Evolutionary conservation across 1,140 invertebrate species (phyloP).

Genomic region (Stratiolaelaps scimitus): DNA sequence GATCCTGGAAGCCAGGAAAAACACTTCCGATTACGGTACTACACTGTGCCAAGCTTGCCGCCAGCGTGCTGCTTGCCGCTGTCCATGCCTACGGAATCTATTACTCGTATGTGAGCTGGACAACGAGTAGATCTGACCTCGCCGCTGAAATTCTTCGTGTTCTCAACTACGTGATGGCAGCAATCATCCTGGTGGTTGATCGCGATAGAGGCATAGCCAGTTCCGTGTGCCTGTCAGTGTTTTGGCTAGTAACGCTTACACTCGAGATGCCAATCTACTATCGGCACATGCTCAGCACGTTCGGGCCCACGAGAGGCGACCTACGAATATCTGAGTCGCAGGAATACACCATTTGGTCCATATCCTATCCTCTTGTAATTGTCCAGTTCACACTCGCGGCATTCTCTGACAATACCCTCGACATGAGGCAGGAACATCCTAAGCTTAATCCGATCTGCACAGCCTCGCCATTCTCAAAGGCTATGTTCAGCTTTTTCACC

Average conservation of each 20-base stretch:
- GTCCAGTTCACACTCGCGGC: not conserved
- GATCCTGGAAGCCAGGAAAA: not conserved
- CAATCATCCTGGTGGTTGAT: not conserved
- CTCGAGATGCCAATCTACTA: constrained; percentile 13
- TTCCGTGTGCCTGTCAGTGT: not conserved
- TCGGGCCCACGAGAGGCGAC: not conserved
- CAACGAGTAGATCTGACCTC: not conserved
- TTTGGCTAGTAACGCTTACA: not conserved
- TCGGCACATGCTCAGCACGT: not conserved
- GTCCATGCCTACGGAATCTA: not conserved
- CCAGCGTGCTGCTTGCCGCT: not conserved
- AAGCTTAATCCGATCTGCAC: not conserved
- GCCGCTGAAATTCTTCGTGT: not conserved
- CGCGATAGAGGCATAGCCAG: not conserved
- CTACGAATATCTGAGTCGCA: not conserved
- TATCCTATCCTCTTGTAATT: not conserved
- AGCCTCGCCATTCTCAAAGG: not conserved
- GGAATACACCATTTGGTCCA: not conserved
- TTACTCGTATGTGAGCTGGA: not conserved
- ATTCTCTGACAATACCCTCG: not conserved
- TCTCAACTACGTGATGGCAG: not conserved
- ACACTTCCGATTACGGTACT: constrained; percentile 1
- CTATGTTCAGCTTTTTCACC: not conserved
- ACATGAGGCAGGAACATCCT: not conserved
- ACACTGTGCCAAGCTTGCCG: not conserved